phyloP scores from a whole-genome alignment of 2,797 vertebrate species.

The Nannoperca obscura region DNA sequence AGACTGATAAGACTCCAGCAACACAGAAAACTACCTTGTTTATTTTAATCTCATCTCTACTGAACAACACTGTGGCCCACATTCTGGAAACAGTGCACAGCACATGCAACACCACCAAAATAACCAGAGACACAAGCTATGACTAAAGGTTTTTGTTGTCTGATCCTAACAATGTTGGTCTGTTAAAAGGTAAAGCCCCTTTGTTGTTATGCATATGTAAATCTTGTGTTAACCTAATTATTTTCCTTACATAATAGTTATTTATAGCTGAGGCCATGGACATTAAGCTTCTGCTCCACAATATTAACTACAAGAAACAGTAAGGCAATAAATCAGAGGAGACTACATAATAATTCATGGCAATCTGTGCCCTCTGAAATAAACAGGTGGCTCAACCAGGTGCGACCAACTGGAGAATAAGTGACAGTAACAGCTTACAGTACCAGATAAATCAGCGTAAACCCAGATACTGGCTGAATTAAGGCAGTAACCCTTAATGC shows the following conservation, averaged over 20 bases:
- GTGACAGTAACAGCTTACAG: neutral
- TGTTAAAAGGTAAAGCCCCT: neutral
- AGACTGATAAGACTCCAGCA: neutral
- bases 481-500: neutral
- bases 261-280: constrained; percentile 25
- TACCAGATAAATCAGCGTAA: neutral
- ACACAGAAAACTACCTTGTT: constrained; percentile 12
- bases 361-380: neutral
- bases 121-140: constrained; percentile 1
- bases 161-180: constrained; percentile 6
- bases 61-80: constrained; percentile 30
- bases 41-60: constrained; percentile 7
- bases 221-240: constrained; percentile 25
- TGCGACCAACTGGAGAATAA: neutral
- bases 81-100: constrained; percentile 1
- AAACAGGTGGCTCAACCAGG: neutral
- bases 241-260: constrained; percentile 27
- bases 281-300: constrained; percentile 19
- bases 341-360: neutral
- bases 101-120: constrained; percentile 9
- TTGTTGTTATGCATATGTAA: constrained; percentile 29
- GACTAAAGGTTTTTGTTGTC: constrained; percentile 8
- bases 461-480: neutral
- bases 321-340: neutral
- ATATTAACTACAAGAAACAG: constrained; percentile 26